Percentiles rank a stretch among this genome's conserved stretches.
Evolutionary conservation across 2,888 invertebrate species (phyloP).

Genomic region (Melitaea athalia): DNA sequence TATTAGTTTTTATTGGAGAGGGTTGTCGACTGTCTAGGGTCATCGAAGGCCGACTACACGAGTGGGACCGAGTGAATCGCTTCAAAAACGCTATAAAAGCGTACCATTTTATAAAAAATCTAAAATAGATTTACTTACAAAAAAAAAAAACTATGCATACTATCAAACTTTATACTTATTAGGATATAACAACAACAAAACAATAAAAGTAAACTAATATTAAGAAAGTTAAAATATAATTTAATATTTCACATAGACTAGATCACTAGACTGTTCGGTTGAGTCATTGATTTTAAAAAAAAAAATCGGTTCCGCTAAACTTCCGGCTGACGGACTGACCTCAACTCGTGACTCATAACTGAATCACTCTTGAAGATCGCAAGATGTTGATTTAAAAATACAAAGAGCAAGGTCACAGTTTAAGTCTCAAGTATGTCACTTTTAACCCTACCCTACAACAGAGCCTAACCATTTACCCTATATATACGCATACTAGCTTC

Average conservation of each 20-base stretch:
- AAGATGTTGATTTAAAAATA: conserved; percentile 1
- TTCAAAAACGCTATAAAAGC: conserved; percentile 33
- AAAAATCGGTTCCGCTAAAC: conserved; percentile 42
- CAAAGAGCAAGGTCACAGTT: conserved; percentile 7
- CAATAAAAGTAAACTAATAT: conserved; percentile 4
- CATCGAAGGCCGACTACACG: conserved; percentile 40
- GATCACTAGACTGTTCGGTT: conserved; percentile 32
- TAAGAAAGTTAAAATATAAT: conserved; percentile 5
- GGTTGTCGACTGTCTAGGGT: conserved; percentile 35
- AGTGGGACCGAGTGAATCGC: conserved; percentile 35
- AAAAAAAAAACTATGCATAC: background rate
- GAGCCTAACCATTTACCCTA: background rate
- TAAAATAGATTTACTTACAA: background rate
- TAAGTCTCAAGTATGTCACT: background rate
- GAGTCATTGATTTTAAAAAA: conserved; percentile 43
- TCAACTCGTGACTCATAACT: conserved; percentile 35
- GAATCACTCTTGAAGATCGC: conserved; percentile 14
- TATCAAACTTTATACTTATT: background rate
- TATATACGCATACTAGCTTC: background rate
- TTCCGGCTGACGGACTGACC: conserved; percentile 44
- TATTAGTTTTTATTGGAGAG: conserved; percentile 41
- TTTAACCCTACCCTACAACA: background rate
- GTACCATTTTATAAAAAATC: conserved; percentile 24
- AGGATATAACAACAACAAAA: background rate
- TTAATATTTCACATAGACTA: conserved; percentile 19